A percentile compares a stretch with the other conserved stretches of the same genome.
Conservation (phyloP, 2,888 invertebrate species). For the Agapetus fuscipes region DNA sequence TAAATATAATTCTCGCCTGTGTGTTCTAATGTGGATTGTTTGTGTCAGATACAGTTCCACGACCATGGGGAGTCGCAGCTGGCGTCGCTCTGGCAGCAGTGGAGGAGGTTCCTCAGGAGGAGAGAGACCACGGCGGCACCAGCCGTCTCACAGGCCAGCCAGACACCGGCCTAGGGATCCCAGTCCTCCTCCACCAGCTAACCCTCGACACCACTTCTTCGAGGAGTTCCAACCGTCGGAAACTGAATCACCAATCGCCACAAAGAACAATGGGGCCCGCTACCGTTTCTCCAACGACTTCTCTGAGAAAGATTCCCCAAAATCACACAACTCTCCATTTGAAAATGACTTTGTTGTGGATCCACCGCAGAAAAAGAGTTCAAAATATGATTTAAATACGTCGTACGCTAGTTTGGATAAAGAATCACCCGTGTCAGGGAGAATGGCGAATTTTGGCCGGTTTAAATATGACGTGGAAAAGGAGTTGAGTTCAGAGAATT, state of each 20-base stretch:
- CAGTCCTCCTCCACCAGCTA: conserved; percentile 23
- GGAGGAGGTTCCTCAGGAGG: conserved; percentile 30
- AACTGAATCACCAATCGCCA: conserved; percentile 16
- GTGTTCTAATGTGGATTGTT: too few relatives aligned
- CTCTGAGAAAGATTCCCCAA: conserved; percentile 35
- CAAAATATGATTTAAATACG: conserved; percentile 23
- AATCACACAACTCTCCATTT: conserved; percentile 46
- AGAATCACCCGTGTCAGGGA: conserved; percentile 20
- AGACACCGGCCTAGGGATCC: conserved; percentile 22
- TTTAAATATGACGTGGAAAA: conserved; percentile 15
- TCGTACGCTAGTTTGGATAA: conserved; percentile 35
- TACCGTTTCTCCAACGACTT: conserved; percentile 55
- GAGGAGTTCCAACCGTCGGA: conserved; percentile 20
- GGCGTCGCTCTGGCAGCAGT: conserved; percentile 39
- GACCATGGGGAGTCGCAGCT: conserved; percentile 34
- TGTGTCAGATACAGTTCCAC: conserved; percentile 34
- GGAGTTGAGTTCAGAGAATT: conserved; percentile 19
- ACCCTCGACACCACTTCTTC: conserved; percentile 19
- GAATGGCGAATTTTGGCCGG: conserved; percentile 27
- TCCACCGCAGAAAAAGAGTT: conserved; percentile 20
- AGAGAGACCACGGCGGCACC: conserved; percentile 23
- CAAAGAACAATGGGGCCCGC: conserved; percentile 21
- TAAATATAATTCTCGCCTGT: too few relatives aligned
- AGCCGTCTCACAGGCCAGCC: conserved; percentile 16
- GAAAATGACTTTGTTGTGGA: conserved; percentile 50